A percentile compares a stretch with the other conserved stretches of the same genome.
These are phyloP conservation scores for Myripristis murdjan DNA, from an alignment of 2,797 vertebrate species.

Conservation along the genomic window DNA sequence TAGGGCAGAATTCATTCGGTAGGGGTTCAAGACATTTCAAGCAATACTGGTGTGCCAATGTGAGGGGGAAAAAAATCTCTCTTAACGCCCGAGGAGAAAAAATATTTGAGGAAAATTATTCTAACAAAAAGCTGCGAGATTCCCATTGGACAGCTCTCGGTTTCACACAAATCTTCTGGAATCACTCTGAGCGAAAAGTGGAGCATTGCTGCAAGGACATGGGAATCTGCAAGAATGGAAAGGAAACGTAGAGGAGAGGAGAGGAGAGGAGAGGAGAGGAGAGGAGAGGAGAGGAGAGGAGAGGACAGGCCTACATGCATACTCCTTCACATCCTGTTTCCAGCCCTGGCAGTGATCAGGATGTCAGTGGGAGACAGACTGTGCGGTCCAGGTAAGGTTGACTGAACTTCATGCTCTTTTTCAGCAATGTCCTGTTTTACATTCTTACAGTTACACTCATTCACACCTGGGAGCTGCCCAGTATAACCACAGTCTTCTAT, in stretches of 20 bases:
- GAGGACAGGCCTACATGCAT: no score
- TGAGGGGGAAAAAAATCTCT: constrained; percentile 40
- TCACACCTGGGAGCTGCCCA: constrained; percentile 15
- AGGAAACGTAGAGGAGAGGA: constrained; percentile 8
- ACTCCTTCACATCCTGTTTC: constrained; percentile 21
- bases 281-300: constrained; percentile 1
- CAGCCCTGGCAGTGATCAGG: constrained; percentile 31
- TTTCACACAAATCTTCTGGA: constrained; percentile 64
- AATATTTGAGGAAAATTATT: constrained; percentile 81
- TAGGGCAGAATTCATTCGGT: constrained; percentile 55
- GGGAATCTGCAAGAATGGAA: constrained; percentile 32
- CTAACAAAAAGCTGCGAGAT: constrained; percentile 73
- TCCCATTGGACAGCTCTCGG: constrained; percentile 69
- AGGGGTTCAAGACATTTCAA: constrained; percentile 73
- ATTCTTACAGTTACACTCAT: neutral
- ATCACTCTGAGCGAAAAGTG: constrained; percentile 65
- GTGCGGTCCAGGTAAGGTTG: constrained; percentile 29
- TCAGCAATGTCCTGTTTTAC: constrained; percentile 1
- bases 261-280: constrained; percentile 8
- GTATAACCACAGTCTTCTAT: neutral
- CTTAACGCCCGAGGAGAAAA: constrained; percentile 68
- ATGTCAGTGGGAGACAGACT: constrained; percentile 36
- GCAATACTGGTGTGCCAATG: constrained; percentile 59
- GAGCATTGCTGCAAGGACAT: constrained; percentile 66
- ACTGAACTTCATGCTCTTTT: constrained; percentile 12